Base-by-base conservation (phyloP, 2,888 invertebrate genomes). In the Drosophila borborema region DNA sequence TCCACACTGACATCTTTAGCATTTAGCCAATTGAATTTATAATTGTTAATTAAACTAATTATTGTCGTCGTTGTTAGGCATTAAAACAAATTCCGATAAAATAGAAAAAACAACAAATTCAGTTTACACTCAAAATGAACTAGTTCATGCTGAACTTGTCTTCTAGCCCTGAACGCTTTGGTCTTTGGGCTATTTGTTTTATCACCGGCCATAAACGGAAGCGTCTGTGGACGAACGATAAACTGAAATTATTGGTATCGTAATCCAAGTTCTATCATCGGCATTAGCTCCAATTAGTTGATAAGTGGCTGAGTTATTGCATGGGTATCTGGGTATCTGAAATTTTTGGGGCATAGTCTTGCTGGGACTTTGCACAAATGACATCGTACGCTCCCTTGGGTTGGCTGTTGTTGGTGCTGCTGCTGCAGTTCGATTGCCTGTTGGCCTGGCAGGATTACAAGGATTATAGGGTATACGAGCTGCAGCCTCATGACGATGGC, bases 41-140 rank as follows among this genome's bases (percentile, higher is more conserved):
- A 82, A 74, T 88, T 90, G 86, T 90, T 86, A 88, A 90, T 72
- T 90, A 72, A 86, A 82, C 80, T 87, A 87, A 87, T 85, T 87
- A 85, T 68, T 75, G 69, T 82, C 71, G 49, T 86, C 61, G 81
- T 89, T 83, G 65, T 84, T 81, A 89, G 72, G 70, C 82, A 89
- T 80, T 82, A 87, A 87, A 86, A 36, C 28, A 28, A 28, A 28
- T 28, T 28, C 6, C 28, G 28, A 28, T 28, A 3, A 28, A 28
- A 28, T 28, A 28, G 28, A n/a, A 31, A 0, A 10, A 28, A 49
- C 28, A 14, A 16, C 6, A 14, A 16, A 16, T 40, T 7, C 1
- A 12, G 4, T 43, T 6, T 23, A 4, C 20, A 20, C 8, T 20
- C 12, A 23, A 16, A 23, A 16, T 14, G 46, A 72, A 69, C 75